These are phyloP conservation scores for Cheiracanthium punctorium DNA, from an alignment of 2,888 invertebrate species.

Conservation along the genomic window DNA sequence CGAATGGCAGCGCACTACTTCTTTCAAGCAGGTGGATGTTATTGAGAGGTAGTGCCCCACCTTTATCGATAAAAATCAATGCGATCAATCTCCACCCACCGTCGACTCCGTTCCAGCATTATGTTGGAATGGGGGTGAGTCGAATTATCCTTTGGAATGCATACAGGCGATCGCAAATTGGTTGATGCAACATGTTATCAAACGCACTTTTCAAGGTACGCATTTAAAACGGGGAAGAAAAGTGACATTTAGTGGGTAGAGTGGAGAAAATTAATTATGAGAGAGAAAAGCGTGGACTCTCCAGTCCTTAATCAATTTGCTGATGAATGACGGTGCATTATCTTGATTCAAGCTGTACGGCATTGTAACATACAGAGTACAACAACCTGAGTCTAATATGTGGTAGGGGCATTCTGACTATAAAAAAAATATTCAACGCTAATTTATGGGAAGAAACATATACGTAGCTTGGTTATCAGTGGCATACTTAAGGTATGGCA, in stretches of 20 bases:
- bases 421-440: too few relatives aligned
- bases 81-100: conserved; percentile 16
- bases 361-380: too few relatives aligned
- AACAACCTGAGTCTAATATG: too few relatives aligned
- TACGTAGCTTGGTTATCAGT: too few relatives aligned
- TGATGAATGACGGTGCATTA: too few relatives aligned
- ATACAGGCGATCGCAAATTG: neutral
- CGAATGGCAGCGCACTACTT: neutral
- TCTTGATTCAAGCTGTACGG: too few relatives aligned
- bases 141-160: neutral
- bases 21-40: neutral
- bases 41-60: neutral
- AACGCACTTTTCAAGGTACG: neutral
- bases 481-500: too few relatives aligned
- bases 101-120: neutral
- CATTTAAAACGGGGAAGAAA: neutral
- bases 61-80: conserved; percentile 11
- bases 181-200: neutral
- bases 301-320: too few relatives aligned
- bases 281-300: too few relatives aligned
- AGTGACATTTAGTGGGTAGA: neutral
- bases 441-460: too few relatives aligned
- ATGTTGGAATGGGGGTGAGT: conserved; percentile 1
- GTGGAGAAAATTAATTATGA: neutral
- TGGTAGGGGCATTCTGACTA: too few relatives aligned